Percentiles rank a stretch among this genome's conserved stretches.
phyloP scores from a whole-genome alignment of 2,113 vertebrate genomes.

The Arenaria interpres region DNA sequence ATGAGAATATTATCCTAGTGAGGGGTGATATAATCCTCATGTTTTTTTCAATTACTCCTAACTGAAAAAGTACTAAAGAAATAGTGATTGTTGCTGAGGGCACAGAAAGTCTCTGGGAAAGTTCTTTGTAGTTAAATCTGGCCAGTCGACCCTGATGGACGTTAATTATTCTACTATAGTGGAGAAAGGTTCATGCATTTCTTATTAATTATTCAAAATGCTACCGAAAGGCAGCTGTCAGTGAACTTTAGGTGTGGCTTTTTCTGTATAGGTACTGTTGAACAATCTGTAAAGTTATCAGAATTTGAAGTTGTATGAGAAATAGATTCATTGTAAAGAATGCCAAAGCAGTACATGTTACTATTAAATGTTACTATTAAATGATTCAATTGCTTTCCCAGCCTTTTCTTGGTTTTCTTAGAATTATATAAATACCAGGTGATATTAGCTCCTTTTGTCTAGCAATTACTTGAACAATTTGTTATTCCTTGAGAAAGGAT shows the following conservation, averaged over 20 bases:
- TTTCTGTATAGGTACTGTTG: not conserved
- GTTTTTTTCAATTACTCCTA: not conserved
- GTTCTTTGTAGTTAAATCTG: not conserved
- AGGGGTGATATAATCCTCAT: not conserved
- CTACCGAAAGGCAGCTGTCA: not conserved
- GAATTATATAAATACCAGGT: not conserved
- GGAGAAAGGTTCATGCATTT: not conserved
- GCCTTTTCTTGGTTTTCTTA: not conserved
- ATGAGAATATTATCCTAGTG: not conserved
- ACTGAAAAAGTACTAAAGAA: not conserved
- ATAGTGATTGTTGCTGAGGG: not conserved
- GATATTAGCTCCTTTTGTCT: not conserved
- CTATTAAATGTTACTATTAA: not conserved
- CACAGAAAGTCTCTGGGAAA: not conserved
- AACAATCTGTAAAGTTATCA: not conserved
- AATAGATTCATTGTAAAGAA: not conserved
- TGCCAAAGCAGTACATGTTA: not conserved
- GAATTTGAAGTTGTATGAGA: not conserved
- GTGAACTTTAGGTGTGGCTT: not conserved
- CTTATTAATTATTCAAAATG: not conserved
- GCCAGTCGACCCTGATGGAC: not conserved
- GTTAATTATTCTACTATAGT: not conserved
- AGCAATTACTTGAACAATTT: not conserved
- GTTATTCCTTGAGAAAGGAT: not conserved
- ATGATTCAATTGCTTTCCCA: not conserved